phyloP scores from a whole-genome alignment of 2,113 vertebrate genomes.

The Crotalus horridus region DNA sequence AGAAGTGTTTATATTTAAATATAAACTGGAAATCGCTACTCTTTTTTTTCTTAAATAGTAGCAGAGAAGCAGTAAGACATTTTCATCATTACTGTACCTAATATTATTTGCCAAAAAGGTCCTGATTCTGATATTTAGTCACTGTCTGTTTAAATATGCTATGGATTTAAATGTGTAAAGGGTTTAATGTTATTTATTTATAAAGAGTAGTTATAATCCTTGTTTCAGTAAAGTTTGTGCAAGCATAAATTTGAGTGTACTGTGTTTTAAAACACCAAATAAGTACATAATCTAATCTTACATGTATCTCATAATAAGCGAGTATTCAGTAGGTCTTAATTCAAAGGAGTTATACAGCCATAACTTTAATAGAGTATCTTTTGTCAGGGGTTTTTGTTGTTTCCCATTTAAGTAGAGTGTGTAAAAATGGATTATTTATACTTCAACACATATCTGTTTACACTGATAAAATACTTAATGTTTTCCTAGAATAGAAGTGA shows the following conservation, averaged over 20 bases:
- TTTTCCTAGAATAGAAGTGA: slow-evolving; percentile 24
- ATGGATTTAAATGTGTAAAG: not conserved
- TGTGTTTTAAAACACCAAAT: not conserved
- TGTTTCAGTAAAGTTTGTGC: not conserved
- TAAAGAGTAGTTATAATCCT: not conserved
- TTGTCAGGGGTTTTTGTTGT: not conserved
- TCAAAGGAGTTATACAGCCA: too few species aligned
- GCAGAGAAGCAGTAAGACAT: not conserved
- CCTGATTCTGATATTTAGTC: not conserved
- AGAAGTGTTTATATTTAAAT: slow-evolving; percentile 3
- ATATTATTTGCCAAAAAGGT: not conserved
- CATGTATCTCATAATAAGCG: not conserved
- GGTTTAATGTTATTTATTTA: not conserved
- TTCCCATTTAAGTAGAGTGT: not conserved
- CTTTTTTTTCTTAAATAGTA: slow-evolving; percentile 5
- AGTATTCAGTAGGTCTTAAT: not conserved
- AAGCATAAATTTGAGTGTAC: not conserved
- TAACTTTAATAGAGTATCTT: not conserved
- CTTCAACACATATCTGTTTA: not conserved
- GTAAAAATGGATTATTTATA: not conserved
- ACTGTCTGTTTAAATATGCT: not conserved
- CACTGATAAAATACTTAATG: not conserved
- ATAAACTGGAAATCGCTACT: not conserved
- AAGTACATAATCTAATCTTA: rapidly evolving
- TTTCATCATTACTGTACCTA: not conserved